Evolutionary conservation across 1,140 invertebrate species (phyloP).

Genomic region (Brachionus rubens): DNA sequence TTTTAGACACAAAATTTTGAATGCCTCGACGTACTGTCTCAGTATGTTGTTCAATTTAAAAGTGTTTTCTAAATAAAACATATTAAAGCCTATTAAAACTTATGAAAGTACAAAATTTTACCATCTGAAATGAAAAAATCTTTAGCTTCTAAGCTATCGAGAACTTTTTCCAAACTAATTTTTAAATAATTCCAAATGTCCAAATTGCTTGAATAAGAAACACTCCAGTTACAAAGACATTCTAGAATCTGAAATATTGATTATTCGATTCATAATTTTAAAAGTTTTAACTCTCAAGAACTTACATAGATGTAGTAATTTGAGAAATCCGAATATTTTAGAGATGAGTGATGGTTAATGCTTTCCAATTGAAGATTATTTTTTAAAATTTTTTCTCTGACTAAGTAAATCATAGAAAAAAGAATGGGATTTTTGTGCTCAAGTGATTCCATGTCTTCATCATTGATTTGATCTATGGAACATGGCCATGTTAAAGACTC

Average conservation of each 20-base stretch:
- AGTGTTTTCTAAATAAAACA: neutral
- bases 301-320: slow-evolving; percentile 15
- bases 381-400: neutral
- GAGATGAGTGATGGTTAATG: neutral
- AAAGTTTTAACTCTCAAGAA: too few relatives aligned
- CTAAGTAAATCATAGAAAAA: slow-evolving; percentile 3
- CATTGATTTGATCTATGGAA: slow-evolving; percentile 9
- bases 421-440: slow-evolving; percentile 24
- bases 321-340: slow-evolving; percentile 6
- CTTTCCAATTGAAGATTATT: neutral
- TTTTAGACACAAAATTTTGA: slow-evolving; percentile 20
- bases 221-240: neutral
- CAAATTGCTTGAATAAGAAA: neutral
- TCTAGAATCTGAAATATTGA: slow-evolving; percentile 34
- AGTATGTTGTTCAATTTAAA: neutral
- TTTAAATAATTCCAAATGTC: neutral
- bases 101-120: neutral
- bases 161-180: neutral
- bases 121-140: neutral
- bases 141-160: neutral
- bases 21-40: neutral
- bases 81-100: neutral
- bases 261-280: too few relatives aligned
- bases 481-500: slow-evolving; percentile 39
- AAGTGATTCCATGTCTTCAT: neutral